Evolutionary conservation across 1,140 invertebrate genomes (phyloP), one percentile per base, ranked within the genome.

Genomic region (Acyrthosiphon pisum): DNA sequence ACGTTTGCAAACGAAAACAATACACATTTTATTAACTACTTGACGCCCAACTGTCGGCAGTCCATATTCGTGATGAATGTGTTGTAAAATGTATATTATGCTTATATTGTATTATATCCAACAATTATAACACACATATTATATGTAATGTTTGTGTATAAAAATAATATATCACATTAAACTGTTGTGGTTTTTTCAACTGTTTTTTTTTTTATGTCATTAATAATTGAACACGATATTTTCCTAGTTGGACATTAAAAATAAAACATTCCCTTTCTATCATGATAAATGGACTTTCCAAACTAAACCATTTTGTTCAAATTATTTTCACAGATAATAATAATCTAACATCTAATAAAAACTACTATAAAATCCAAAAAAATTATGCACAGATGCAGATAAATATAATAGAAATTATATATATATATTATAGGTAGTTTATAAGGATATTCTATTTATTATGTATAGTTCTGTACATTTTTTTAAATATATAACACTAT

Each of bases 1-100:
- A 56, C 35, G 35, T 90, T 90, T 53, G 2, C n/a, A 50, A 56
- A 90, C 9, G 8, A 90, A 90, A 56, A 56, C 84, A 44, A 86
- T 86, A 86, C 44, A 86, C 26, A 23, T 46, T 46, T 86, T 46
- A 86, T 86, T 44, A 86, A 68, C 60, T n/a, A 68, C 60, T 68
- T 68, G 60, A 68, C 30, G 30, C 30, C 60, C 30, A 14, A 68
- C 30, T 68, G 60, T n/a, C 60, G 26, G 30, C 30, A 14, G 60
- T 68, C 26, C 30, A 68, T n/a, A 68, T 60, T 4, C 30, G 60
- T n/a, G 60, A 68, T 30, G 30, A 30, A n/a, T 68, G 60, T 68
- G 60, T 68, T 68, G 60, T 68, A 30, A n/a, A 30, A n/a, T 68
- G 1, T 41, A 41, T 41, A 41, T 41, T 41, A 41, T 68, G 14